Conservation (phyloP, 2,888 invertebrate species). For the Stenolophus ochropezus region DNA sequence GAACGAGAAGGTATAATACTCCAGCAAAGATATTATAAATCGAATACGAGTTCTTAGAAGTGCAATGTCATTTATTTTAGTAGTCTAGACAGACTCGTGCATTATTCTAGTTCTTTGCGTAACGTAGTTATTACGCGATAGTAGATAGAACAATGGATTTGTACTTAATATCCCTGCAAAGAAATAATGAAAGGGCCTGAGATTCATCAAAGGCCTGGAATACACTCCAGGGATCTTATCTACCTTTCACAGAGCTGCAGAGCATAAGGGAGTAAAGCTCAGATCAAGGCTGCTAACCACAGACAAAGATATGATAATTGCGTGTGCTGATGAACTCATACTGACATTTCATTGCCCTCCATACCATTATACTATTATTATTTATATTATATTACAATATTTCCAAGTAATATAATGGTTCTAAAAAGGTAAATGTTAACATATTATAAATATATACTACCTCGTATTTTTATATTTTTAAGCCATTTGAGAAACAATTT, state of each 20-base stretch:
- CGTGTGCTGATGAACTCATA: conserved; percentile 12
- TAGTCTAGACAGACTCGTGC: too few relatives aligned
- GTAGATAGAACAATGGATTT: conserved; percentile 16
- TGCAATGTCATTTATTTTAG: too few relatives aligned
- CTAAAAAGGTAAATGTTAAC: too few relatives aligned
- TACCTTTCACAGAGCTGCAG: conserved; percentile 35
- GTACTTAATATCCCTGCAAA: conserved; percentile 17
- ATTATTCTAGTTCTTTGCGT: neutral
- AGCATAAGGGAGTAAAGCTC: conserved; percentile 9
- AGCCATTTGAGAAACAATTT: too few relatives aligned
- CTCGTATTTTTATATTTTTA: too few relatives aligned
- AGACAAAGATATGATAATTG: conserved; percentile 39
- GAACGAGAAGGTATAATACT: too few relatives aligned
- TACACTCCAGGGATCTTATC: conserved; percentile 22
- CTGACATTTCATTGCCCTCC: neutral
- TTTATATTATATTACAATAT: too few relatives aligned
- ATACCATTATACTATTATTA: too few relatives aligned
- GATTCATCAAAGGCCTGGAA: conserved; percentile 32
- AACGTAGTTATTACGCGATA: neutral
- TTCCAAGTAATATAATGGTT: too few relatives aligned
- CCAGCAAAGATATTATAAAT: too few relatives aligned
- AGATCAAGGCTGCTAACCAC: conserved; percentile 8
- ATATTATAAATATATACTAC: too few relatives aligned
- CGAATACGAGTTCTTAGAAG: too few relatives aligned
- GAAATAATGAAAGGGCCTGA: conserved; percentile 24